Conservation (phyloP, 2,888 invertebrate genomes). For the Patella caerulea region DNA sequence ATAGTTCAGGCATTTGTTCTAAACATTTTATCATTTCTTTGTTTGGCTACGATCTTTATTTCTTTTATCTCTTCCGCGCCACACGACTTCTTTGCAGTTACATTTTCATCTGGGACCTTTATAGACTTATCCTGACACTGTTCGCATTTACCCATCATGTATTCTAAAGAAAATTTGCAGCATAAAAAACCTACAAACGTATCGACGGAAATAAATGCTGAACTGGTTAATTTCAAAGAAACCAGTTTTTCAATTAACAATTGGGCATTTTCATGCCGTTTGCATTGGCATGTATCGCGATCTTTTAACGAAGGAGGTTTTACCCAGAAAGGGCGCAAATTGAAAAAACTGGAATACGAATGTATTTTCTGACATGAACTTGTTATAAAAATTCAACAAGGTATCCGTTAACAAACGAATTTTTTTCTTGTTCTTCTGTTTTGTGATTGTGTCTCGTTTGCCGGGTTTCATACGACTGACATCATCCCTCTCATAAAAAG, state of each 20-base stretch:
- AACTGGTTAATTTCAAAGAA: not conserved
- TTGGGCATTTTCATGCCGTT: conserved; percentile 33
- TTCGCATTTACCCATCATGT: too few species aligned
- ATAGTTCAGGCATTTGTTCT: conserved; percentile 16
- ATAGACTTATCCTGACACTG: not conserved
- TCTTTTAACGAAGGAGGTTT: conserved; percentile 29
- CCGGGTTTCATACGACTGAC: conserved; percentile 39
- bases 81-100: too few species aligned
- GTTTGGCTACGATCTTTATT: conserved; percentile 23
- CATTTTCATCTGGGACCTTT: not conserved
- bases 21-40: conserved; percentile 14
- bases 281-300: conserved; percentile 33
- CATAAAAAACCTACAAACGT: not conserved
- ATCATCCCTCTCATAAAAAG: conserved; percentile 29
- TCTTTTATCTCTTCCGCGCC: too few species aligned
- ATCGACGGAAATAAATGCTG: not conserved
- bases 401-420: conserved; percentile 36
- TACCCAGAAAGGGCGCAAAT: conserved; percentile 39
- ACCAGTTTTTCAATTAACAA: conserved; percentile 29
- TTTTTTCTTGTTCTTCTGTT: conserved; percentile 33
- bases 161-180: not conserved
- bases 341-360: conserved; percentile 35
- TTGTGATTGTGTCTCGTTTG: conserved; percentile 16
- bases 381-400: conserved; percentile 34
- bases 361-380: conserved; percentile 31